Percentiles rank a stretch among this genome's conserved stretches.
Conservation (phyloP, 1,140 invertebrate species). For the Papilio glaucus region DNA sequence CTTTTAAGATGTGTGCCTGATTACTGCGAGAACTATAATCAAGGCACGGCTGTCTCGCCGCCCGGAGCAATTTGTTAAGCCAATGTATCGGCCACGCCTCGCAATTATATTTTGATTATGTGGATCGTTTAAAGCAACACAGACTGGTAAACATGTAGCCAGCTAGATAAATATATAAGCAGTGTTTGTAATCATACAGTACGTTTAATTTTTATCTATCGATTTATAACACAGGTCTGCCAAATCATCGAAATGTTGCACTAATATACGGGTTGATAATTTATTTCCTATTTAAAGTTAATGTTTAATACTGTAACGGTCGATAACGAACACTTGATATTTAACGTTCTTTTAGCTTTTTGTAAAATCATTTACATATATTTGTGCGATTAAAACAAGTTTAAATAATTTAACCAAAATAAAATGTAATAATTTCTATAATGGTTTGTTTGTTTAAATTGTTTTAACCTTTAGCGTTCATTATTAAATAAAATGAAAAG, state of each 20-base stretch:
- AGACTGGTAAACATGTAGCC: conserved; percentile 55
- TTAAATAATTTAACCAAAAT: not conserved
- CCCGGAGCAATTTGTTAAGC: conserved; percentile 64
- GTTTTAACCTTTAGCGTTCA: too few relatives aligned
- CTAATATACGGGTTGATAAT: not conserved
- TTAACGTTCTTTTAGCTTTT: not conserved
- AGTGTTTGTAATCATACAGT: conserved; percentile 38
- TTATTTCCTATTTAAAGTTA: conserved; percentile 9
- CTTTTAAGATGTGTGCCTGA: conserved; percentile 24
- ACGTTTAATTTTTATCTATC: conserved; percentile 34
- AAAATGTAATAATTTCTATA: too few relatives aligned
- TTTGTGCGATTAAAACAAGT: not conserved
- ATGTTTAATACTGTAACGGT: not conserved
- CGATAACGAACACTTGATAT: conserved; percentile 12
- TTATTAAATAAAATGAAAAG: too few relatives aligned
- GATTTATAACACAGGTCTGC: conserved; percentile 5
- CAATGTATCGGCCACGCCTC: conserved; percentile 65
- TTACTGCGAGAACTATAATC: conserved; percentile 33
- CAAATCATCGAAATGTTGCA: conserved; percentile 5
- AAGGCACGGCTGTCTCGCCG: conserved; percentile 30
- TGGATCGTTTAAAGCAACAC: conserved; percentile 56
- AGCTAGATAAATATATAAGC: conserved; percentile 56
- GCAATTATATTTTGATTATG: conserved; percentile 71
- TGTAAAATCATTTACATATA: not conserved
- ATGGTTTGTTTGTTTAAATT: too few relatives aligned